A percentile compares a stretch with the other conserved stretches of the same genome.
phyloP scores from a whole-genome alignment of 1,140 invertebrate species.

The Pseudomyrmex concolor region DNA sequence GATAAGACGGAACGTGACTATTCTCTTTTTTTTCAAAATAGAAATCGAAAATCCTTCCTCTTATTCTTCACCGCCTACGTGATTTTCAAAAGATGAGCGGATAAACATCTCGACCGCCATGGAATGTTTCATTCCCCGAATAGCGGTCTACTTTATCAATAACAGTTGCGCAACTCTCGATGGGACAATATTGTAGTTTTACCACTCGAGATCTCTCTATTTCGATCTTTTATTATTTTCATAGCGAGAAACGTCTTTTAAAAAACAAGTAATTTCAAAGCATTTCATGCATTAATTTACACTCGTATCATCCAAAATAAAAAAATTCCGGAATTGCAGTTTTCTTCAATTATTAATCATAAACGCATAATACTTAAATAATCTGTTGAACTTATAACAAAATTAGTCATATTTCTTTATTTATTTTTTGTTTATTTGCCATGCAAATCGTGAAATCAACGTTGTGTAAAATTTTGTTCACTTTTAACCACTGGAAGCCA shows the following conservation, averaged over 20 bases:
- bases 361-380: background rate
- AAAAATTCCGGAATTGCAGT: too few relatives aligned
- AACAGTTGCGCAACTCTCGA: background rate
- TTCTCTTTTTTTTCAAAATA: conserved; percentile 57
- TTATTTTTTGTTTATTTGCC: too few relatives aligned
- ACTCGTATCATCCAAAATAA: too few relatives aligned
- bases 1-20: conserved; percentile 8
- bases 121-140: conserved; percentile 47
- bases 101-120: conserved; percentile 39
- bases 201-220: background rate
- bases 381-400: background rate
- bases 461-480: background rate
- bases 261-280: background rate
- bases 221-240: conserved; percentile 30
- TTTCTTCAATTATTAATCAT: conserved; percentile 1
- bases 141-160: conserved; percentile 58
- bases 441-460: background rate
- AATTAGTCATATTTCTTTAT: background rate
- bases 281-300: background rate
- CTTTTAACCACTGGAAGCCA: background rate
- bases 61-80: conserved; percentile 23
- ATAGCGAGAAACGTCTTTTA: background rate
- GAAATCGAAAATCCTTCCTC: conserved; percentile 14
- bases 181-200: conserved; percentile 5
- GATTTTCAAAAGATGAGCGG: conserved; percentile 39